These are phyloP conservation scores for Luperina nickerlii DNA, from an alignment of 2,888 invertebrate species.

Conservation along the genomic window DNA sequence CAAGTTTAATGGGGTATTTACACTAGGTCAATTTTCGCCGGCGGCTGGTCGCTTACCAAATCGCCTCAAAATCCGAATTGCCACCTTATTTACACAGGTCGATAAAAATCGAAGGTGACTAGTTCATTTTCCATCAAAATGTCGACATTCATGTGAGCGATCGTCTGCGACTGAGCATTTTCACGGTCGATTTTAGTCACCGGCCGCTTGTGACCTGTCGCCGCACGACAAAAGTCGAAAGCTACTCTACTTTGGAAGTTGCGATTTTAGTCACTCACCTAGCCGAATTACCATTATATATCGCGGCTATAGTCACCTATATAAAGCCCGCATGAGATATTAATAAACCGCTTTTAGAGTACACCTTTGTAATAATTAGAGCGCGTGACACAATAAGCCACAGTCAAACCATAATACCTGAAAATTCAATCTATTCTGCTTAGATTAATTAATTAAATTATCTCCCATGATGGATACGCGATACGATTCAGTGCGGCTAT, in stretches of 20 bases:
- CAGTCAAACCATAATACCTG: constrained; percentile 6
- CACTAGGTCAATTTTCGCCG: neutral
- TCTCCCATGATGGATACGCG: constrained; percentile 12
- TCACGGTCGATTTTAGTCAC: neutral
- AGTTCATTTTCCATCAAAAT: neutral
- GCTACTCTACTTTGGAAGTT: neutral
- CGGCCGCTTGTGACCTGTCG: neutral
- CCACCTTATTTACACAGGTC: neutral
- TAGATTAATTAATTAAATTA: constrained; percentile 32
- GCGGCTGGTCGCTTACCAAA: neutral
- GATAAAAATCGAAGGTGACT: neutral
- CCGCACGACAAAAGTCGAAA: neutral
- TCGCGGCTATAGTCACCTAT: neutral
- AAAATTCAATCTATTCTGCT: constrained; percentile 17
- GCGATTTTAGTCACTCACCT: neutral
- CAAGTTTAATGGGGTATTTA: neutral
- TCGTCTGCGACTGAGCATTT: neutral
- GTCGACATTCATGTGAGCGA: neutral
- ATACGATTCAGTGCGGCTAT: neutral
- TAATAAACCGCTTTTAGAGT: neutral
- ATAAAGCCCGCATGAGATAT: neutral
- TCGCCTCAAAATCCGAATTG: neutral
- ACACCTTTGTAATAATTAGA: neutral
- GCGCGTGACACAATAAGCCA: neutral
- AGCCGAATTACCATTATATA: too few species aligned